These are phyloP conservation scores for Mus spicilegus DNA, from an alignment of 2,113 vertebrate genomes.

Conservation along the genomic window DNA sequence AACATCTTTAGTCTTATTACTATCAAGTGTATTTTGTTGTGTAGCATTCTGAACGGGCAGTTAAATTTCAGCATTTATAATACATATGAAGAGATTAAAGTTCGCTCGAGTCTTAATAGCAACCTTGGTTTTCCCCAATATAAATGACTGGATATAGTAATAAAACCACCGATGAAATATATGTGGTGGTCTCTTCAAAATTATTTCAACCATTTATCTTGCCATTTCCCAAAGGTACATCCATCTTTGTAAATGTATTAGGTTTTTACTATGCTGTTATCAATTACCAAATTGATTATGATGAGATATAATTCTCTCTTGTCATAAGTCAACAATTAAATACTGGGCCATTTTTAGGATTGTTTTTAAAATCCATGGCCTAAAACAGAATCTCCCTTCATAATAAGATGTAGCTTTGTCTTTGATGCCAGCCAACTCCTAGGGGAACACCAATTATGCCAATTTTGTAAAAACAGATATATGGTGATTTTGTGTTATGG, in stretches of 20 bases:
- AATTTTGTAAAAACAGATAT: conserved; percentile 84
- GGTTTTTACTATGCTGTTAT: conserved; percentile 27
- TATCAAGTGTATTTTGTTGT: not conserved
- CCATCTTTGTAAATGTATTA: conserved; percentile 42
- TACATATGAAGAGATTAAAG: not conserved
- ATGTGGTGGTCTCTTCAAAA: not conserved
- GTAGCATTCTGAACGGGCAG: not conserved
- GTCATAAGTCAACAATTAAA: conserved; percentile 31
- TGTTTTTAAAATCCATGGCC: conserved; percentile 17
- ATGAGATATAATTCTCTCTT: conserved; percentile 42
- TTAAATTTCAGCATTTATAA: not conserved
- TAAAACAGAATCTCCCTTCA: conserved; percentile 69
- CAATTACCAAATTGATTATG: conserved; percentile 63
- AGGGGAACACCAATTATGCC: conserved; percentile 84
- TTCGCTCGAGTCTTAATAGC: not conserved
- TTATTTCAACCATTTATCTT: conserved; percentile 31
- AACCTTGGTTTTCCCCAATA: not conserved
- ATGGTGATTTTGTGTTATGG: conserved; percentile 78
- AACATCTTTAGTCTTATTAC: not conserved
- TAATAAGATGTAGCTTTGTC: conserved; percentile 72
- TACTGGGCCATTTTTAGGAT: conserved; percentile 61
- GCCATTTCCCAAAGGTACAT: not conserved
- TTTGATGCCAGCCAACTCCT: conserved; percentile 78
- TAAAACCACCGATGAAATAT: conserved; percentile 34
- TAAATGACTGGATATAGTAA: conserved; percentile 6